phyloP scores from a whole-genome alignment of 2,113 vertebrate genomes.

The Ammospiza nelsoni region DNA sequence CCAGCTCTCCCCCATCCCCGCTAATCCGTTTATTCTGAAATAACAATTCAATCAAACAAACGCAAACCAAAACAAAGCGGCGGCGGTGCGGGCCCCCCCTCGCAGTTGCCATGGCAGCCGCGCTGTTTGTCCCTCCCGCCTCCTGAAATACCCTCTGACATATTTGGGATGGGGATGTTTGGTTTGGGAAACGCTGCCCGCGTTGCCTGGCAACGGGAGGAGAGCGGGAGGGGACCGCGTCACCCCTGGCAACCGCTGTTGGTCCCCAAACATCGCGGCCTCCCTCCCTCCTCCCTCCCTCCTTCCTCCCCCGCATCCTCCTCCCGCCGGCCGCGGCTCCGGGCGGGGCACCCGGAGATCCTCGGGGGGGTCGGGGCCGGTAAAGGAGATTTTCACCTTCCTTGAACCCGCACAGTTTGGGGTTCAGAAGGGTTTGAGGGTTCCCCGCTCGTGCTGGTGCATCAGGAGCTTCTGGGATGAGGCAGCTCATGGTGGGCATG shows the following conservation, averaged over 20 bases:
- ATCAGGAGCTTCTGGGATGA: not conserved
- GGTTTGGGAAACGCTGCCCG: constrained; percentile 95
- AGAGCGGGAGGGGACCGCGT: constrained; percentile 85
- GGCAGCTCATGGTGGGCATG: too few species aligned
- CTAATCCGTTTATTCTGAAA: constrained; percentile 25
- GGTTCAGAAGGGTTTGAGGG: too few species aligned
- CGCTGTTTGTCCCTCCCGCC: constrained; percentile 71
- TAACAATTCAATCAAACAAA: constrained; percentile 55
- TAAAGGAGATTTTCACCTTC: not conserved
- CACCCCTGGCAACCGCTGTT: constrained; percentile 92
- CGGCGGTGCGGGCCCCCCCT: not conserved
- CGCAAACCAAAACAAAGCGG: constrained; percentile 1
- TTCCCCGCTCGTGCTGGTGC: too few species aligned
- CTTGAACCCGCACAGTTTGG: too few species aligned
- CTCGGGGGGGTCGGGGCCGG: too few species aligned
- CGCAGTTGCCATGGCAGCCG: constrained; percentile 68
- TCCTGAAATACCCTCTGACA: constrained; percentile 90
- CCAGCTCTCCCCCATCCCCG: not conserved
- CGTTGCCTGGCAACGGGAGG: constrained; percentile 85
- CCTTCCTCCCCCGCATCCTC: constrained; percentile 6
- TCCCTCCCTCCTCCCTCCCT: constrained; percentile 31
- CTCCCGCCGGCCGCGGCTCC: not conserved
- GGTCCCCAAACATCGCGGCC: constrained; percentile 94
- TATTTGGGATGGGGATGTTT: constrained; percentile 92
- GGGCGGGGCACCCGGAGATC: not conserved